These are phyloP conservation scores for Anguilla rostrata DNA, from an alignment of 2,113 vertebrate species.

Conservation along the genomic window DNA sequence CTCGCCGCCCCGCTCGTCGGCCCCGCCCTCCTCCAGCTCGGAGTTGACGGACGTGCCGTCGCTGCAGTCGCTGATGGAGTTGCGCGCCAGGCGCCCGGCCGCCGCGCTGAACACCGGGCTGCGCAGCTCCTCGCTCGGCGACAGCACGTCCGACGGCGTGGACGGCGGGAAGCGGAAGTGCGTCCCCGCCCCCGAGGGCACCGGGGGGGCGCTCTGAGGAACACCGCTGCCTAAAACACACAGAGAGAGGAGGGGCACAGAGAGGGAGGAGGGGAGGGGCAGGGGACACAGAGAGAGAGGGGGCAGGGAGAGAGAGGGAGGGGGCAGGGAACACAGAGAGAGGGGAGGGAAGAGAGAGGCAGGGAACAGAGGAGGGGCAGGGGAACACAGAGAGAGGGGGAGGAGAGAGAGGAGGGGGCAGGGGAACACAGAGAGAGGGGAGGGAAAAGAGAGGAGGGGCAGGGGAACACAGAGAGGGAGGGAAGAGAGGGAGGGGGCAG, in stretches of 20 bases:
- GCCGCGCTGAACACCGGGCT: conserved; percentile 81
- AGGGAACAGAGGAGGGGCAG: too few species aligned
- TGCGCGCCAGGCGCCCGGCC: conserved; percentile 78
- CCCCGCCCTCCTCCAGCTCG: conserved; percentile 80
- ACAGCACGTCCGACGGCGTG: conserved; percentile 82
- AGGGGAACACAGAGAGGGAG: too few species aligned
- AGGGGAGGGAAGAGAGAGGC: too few species aligned
- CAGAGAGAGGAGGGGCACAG: not conserved
- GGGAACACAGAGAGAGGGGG: too few species aligned
- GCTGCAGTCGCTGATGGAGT: conserved; percentile 87
- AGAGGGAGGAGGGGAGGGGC: not conserved
- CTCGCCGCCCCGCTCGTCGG: conserved; percentile 61
- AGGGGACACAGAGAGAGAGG: not conserved
- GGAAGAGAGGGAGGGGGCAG: not conserved
- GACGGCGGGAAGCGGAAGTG: conserved; percentile 90
- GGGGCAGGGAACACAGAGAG: too few species aligned
- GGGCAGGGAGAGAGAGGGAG: not conserved
- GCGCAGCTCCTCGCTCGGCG: conserved; percentile 83
- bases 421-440: too few species aligned
- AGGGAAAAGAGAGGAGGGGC: not conserved
- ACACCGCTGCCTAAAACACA: conserved; percentile 74
- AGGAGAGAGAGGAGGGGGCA: not conserved
- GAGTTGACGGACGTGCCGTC: conserved; percentile 86
- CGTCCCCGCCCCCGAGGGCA: conserved; percentile 72
- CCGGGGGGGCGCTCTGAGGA: conserved; percentile 86